phyloP scores from a whole-genome alignment of 2,797 vertebrate species.

The Merluccius polli region DNA sequence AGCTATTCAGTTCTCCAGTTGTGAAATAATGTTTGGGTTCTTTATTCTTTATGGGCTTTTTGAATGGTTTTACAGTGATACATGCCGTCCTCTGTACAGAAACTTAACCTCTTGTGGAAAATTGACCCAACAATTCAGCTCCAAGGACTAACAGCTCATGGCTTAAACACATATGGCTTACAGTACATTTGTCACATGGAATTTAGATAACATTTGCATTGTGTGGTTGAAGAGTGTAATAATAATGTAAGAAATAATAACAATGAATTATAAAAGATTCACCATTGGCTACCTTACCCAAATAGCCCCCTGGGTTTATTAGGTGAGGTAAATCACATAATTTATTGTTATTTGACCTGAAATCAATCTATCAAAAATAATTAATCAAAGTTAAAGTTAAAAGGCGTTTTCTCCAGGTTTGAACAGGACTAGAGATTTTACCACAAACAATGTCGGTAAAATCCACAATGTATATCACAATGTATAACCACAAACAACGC shows the following conservation, averaged over 20 bases:
- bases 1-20: slow-evolving; percentile 27
- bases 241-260: slow-evolving; percentile 5
- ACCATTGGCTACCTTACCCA: not conserved
- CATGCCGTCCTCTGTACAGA: slow-evolving; percentile 4
- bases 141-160: slow-evolving; percentile 19
- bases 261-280: not conserved
- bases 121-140: not conserved
- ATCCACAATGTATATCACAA: not conserved
- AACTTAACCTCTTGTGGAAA: slow-evolving; percentile 12
- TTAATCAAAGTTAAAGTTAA: not conserved
- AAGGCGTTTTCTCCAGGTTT: not conserved
- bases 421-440: not conserved
- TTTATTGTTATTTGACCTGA: not conserved
- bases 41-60: slow-evolving; percentile 33
- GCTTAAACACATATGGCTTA: not conserved
- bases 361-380: not conserved
- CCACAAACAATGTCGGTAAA: not conserved
- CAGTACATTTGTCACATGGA: not conserved
- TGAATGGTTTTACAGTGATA: slow-evolving; percentile 32
- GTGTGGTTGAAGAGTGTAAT: not conserved
- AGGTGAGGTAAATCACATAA: not conserved
- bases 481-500: not conserved
- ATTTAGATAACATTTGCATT: slow-evolving; percentile 3
- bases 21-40: slow-evolving; percentile 18
- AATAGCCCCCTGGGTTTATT: not conserved